Conservation (phyloP, 2,888 invertebrate genomes). For the Callosobruchus maculatus region DNA sequence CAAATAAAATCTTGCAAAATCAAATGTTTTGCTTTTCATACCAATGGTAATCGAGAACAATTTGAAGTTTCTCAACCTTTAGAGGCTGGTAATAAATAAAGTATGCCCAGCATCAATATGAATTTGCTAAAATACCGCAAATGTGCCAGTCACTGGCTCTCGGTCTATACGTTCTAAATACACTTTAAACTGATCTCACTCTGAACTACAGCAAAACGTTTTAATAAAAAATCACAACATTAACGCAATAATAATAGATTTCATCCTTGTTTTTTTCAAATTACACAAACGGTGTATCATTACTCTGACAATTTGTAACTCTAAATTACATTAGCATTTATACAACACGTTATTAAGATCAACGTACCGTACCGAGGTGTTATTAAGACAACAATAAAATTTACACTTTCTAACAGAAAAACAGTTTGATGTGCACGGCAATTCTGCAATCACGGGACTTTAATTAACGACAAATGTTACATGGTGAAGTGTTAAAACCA, state of each 20-base stretch:
- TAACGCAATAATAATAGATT: not conserved
- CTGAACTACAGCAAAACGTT: not conserved
- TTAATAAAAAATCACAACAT: not conserved
- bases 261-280: not conserved
- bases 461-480: not conserved
- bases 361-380: not conserved
- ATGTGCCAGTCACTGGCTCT: too few relatives aligned
- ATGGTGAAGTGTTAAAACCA: not conserved
- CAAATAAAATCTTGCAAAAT: too few relatives aligned
- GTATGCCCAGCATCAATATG: too few relatives aligned
- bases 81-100: too few relatives aligned
- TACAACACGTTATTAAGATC: not conserved
- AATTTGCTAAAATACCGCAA: too few relatives aligned
- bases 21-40: too few relatives aligned
- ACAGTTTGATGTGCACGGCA: not conserved
- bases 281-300: not conserved
- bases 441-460: not conserved
- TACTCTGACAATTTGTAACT: not conserved
- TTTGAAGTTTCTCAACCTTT: too few relatives aligned
- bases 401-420: not conserved
- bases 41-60: too few relatives aligned
- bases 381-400: not conserved
- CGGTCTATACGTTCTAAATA: too few relatives aligned
- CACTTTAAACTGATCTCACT: too few relatives aligned
- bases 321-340: not conserved